Evolutionary conservation across 2,113 vertebrate species (phyloP), one percentile per base, ranked within the genome.

Genomic region (Megaceryle torquata): DNA sequence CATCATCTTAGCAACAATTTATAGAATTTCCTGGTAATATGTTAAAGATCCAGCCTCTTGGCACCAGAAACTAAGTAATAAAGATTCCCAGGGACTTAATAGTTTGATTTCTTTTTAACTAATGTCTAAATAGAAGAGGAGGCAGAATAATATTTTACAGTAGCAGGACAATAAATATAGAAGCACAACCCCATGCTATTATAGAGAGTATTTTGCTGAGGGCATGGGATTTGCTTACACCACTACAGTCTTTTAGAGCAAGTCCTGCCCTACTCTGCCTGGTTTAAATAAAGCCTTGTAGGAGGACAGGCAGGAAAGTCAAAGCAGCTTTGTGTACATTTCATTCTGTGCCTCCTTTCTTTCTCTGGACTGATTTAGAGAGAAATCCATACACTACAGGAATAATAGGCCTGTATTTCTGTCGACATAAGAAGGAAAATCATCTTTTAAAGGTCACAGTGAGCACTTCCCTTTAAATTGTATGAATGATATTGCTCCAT

Each of bases 161-260:
- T 56, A 60, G 8, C 31, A 67, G 16, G 43, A 41, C 14, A 56
- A 29, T 13, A 63, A 35, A 10, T 56, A 24, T 1, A 63, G 72
- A 74, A 74, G 13, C 8, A 51, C 9, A 81, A 8, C 0, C 6
- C 26, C 13, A 2, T 72, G 22, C 19, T 61, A 5, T 15, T 25
- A 25, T 0, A 57, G 54, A 61, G 7, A 31, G 19, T 18, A 46
- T 5, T 43, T n/a, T 51, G 39, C 33, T 75, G 39, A 67, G 43
- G 29, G 2, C 17, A n/a, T 19, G 12, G 21, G 15, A 26, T 82
- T 33, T 50, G 28, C 59, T 86, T 35, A 29, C 37, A 54, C 25
- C 5, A 3, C 43, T 2, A 1, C 2, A 24, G 0, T 0, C 10
- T 3, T 35, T 51, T 35, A 41, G 39, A 51, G 63, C 7, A 20